Base-by-base conservation (phyloP, 2,888 invertebrate species). In the Melieria picta region DNA sequence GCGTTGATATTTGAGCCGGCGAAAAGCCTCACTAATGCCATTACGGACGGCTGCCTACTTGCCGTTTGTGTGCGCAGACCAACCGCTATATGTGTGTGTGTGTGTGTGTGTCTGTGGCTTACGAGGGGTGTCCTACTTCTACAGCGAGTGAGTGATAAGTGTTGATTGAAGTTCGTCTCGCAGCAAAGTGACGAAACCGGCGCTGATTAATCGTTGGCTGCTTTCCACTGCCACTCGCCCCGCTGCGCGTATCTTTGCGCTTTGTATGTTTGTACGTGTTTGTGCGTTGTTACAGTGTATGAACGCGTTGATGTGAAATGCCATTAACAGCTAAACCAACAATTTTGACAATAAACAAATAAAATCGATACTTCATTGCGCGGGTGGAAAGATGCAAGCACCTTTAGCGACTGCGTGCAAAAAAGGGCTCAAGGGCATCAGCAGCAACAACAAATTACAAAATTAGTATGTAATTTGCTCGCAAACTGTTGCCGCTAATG, bases 341-440 rank as follows among this genome's bases (percentile, higher is more conserved):
- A 79, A 81, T 81, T 80, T 81, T 80, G 79, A 80, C 80, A 81
- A 81, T 79, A 80, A 81, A 11, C n/a, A 56, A 7, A 63, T 60
- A 69, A 58, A 72, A 66, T 30, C 30, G 30, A 30, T 30, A 30
- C 30, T 30, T 30, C 30, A 30, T 30, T 30, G 30, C 30, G 30
- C 2, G 30, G 2, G 30, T 30, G 30, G 3, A 3, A 30, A 3
- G 30, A 30, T 30, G 30, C 30, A 30, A 30, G 30, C 30, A 30
- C 30, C 30, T 30, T 30, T 30, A 30, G 30, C 30, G 30, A 30
- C 30, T 30, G 30, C 30, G 30, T 30, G 30, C 30, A 30, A 30
- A 30, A 30, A 30, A 30, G 30, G 30, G 30, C 30, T 30, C 30
- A 30, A 30, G 30, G 2, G 30, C 30, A 30, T 30, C 30, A 30